Evolutionary conservation across 2,113 vertebrate genomes (phyloP).

Genomic region (Addax nasomaculatus): DNA sequence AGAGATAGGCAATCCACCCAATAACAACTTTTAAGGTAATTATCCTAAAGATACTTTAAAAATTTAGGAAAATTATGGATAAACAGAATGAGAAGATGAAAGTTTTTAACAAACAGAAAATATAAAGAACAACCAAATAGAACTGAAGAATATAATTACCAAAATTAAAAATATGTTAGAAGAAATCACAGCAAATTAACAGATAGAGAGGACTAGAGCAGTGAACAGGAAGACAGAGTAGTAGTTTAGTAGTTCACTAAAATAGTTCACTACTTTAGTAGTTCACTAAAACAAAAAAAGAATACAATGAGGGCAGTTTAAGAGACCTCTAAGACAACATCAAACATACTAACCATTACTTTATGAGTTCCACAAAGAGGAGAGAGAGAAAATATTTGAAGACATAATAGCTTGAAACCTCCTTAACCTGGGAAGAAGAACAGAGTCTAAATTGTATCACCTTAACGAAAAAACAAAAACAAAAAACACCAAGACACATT

Average conservation of each 20-base stretch:
- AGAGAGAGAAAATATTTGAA: not conserved
- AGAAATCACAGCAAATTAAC: not conserved
- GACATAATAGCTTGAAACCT: not conserved
- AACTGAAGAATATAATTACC: not conserved
- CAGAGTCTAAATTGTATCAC: not conserved
- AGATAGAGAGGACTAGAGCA: not conserved
- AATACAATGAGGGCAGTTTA: not conserved
- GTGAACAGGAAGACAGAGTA: not conserved
- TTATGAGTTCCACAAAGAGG: not conserved
- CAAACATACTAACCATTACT: not conserved
- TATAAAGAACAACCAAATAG: not conserved
- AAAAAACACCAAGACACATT: not conserved
- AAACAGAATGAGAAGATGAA: not conserved
- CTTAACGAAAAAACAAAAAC: not conserved
- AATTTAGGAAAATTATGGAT: not conserved
- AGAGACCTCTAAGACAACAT: not conserved
- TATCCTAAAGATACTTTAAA: not conserved
- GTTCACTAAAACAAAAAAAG: not conserved
- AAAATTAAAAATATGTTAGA: not conserved
- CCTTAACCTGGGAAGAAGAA: not conserved
- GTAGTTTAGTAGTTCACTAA: not conserved
- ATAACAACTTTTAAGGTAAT: not conserved
- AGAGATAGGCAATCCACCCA: not conserved
- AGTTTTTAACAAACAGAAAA: not conserved
- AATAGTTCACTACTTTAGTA: not conserved